Percentiles rank a stretch among this genome's conserved stretches.
These are phyloP conservation scores for Luperina nickerlii DNA, from an alignment of 2,888 invertebrate species.

Conservation along the genomic window DNA sequence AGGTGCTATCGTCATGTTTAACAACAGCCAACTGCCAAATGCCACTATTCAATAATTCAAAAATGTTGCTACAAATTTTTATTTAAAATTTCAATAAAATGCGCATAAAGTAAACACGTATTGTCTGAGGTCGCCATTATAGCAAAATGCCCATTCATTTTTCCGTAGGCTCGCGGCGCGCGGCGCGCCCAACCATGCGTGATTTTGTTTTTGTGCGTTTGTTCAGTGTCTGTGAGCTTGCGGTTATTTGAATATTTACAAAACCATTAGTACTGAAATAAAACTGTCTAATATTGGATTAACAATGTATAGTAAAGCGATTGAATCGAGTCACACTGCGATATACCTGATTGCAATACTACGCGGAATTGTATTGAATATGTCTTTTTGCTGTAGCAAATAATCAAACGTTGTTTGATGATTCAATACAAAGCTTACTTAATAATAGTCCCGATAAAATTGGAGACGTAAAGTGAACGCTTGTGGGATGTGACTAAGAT, in stretches of 20 bases:
- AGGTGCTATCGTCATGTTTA: not conserved
- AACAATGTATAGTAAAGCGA: constrained; percentile 67
- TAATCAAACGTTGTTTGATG: constrained; percentile 53
- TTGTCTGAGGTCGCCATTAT: constrained; percentile 83
- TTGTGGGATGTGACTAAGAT: constrained; percentile 77
- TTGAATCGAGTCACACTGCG: constrained; percentile 20
- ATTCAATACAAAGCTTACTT: constrained; percentile 61
- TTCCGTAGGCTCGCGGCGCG: constrained; percentile 80
- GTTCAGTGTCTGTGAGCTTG: constrained; percentile 85
- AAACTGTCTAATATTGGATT: constrained; percentile 81
- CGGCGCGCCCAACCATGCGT: constrained; percentile 85
- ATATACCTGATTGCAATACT: constrained; percentile 17
- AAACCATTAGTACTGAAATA: constrained; percentile 82
- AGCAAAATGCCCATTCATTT: constrained; percentile 87
- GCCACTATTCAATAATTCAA: constrained; percentile 4
- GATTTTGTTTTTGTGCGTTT: constrained; percentile 88
- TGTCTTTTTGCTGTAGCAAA: constrained; percentile 49
- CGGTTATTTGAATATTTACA: constrained; percentile 84
- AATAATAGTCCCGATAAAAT: constrained; percentile 66
- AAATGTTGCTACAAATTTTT: constrained; percentile 24
- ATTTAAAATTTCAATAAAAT: constrained; percentile 55
- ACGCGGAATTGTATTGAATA: constrained; percentile 21
- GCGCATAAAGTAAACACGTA: constrained; percentile 62
- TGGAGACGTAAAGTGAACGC: constrained; percentile 73
- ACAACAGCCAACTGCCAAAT: not conserved